Evolutionary conservation across 2,113 vertebrate genomes (phyloP), one percentile per base, ranked within the genome.

Genomic region (Nanorana parkeri): DNA sequence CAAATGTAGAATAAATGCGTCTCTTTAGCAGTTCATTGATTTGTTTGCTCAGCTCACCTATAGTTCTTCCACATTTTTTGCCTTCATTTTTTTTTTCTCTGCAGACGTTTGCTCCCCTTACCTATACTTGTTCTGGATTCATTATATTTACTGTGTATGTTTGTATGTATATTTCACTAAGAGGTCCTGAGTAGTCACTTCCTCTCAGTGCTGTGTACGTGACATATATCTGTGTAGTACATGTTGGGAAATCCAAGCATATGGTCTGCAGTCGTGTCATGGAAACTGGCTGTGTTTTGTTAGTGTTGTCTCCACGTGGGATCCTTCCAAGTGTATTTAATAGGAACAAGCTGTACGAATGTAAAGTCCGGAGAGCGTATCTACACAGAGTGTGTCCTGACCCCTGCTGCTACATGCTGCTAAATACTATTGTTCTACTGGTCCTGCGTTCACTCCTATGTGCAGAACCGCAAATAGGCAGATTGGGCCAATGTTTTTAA

Each of bases 261-360:
- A 26, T 24, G 66, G 26, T 20, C 17, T 26, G 2, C 16, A 24
- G 32, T 17, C 19, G 29, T 61, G 55, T 66, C 78, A 21, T 80
- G 29, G 78, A 71, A 63, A 80, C 78, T 1, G 61, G 6, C 47
- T 51, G 36, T 80, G 56, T 72, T 80, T n/a, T 80, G 65, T 72
- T 71, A 63, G 55, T 63, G n/a, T 32, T 6, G 67, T 80, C 36
- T 71, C 78, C 58, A 80, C n/a, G 28, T 54, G 36, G 51, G 21
- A 17, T 26, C 24, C 1, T 21, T 78, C 77, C 77, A 54, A 68
- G 64, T 28, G 3, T 6, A 5, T 56, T 63, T 80, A 80, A 80
- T 80, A 56, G 29, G 21, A 72, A 28, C 78, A 80, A 72, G 78
- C 67, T 71, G 78, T 28, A 5, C 54, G 17, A 68, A 56, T 72